A percentile compares a stretch with the other conserved stretches of the same genome.
Conservation (phyloP, 2,113 vertebrate genomes). For the Astur gentilis region DNA sequence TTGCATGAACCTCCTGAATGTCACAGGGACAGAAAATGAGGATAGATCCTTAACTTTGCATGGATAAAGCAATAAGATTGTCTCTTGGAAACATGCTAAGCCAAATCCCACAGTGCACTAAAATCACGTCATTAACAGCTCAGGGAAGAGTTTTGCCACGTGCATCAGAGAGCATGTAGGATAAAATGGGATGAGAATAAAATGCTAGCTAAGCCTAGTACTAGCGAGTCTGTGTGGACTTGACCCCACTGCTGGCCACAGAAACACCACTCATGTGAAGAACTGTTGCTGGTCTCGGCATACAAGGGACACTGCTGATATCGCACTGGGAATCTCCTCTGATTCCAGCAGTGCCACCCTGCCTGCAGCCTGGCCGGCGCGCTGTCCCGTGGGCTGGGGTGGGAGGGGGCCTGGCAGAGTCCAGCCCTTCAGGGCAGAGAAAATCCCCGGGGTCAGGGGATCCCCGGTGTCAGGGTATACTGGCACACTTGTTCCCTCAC, state of each 20-base stretch:
- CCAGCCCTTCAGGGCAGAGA: background rate
- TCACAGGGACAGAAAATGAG: background rate
- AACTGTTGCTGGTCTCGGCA: background rate
- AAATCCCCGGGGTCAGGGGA: background rate
- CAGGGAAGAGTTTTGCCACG: background rate
- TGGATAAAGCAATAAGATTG: background rate
- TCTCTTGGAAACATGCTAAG: background rate
- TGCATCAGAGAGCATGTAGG: background rate
- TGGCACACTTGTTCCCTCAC: background rate
- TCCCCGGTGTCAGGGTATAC: background rate
- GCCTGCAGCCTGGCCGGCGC: background rate
- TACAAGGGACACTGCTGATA: background rate
- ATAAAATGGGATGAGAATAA: background rate
- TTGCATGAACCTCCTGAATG: background rate
- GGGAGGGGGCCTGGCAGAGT: background rate
- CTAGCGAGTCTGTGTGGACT: background rate
- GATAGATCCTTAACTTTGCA: background rate
- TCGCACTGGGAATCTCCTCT: rapidly evolving
- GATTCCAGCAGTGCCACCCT: background rate
- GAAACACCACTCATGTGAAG: rapidly evolving
- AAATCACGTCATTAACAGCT: background rate
- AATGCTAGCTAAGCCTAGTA: background rate
- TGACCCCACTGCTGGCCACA: background rate
- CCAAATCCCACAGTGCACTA: background rate
- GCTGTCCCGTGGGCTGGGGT: rapidly evolving